phyloP scores from a whole-genome alignment of 2,888 invertebrate genomes.

The Coleophora flavipennella region DNA sequence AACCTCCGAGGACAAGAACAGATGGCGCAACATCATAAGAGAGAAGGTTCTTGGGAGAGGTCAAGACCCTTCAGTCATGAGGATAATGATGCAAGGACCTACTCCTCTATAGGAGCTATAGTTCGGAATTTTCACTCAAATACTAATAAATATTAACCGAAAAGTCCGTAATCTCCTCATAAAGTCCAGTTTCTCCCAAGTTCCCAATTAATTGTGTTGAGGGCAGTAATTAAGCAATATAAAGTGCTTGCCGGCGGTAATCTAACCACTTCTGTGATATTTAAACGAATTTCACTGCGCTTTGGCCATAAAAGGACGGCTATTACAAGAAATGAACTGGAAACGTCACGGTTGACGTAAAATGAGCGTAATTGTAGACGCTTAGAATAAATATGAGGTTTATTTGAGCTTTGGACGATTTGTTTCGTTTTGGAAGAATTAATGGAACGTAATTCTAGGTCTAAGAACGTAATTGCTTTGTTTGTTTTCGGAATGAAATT shows the following conservation, averaged over 20 bases:
- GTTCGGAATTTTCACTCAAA: too few species aligned
- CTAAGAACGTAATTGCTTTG: too few species aligned
- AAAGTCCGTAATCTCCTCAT: constrained; percentile 37
- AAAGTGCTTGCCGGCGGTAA: constrained; percentile 60
- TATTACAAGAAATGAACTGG: constrained; percentile 66
- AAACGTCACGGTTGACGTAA: constrained; percentile 60
- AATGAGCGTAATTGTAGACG: constrained; percentile 58
- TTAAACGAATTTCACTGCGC: constrained; percentile 69
- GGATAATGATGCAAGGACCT: too few species aligned
- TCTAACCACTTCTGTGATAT: constrained; percentile 68
- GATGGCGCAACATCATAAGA: too few species aligned
- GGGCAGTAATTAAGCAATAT: constrained; percentile 66
- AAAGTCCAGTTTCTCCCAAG: constrained; percentile 55
- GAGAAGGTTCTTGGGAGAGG: too few species aligned
- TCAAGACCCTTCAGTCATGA: too few species aligned
- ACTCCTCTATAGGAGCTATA: too few species aligned
- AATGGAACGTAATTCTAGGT: too few species aligned
- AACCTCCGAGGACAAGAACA: too few species aligned
- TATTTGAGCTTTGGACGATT: background rate
- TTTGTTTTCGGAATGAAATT: too few species aligned
- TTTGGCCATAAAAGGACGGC: constrained; percentile 63
- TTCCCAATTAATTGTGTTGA: constrained; percentile 66
- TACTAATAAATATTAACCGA: constrained; percentile 15
- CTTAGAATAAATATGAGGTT: constrained; percentile 34
- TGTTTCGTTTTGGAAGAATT: background rate